phyloP scores from a whole-genome alignment of 2,797 vertebrate species.

The Miichthys miiuy region DNA sequence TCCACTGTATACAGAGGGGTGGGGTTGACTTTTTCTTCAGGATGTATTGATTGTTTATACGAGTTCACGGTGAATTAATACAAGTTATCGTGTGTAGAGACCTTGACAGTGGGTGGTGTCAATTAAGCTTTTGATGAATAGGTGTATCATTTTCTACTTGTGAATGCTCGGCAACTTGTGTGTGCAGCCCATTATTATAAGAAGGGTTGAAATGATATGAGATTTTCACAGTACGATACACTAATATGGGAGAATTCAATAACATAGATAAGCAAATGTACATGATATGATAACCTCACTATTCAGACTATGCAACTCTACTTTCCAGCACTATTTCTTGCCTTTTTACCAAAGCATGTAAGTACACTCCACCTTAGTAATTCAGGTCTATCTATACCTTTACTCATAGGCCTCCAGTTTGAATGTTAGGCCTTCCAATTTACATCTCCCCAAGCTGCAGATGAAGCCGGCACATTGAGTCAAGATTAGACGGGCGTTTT shows the following conservation, averaged over 20 bases:
- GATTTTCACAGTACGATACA: no score
- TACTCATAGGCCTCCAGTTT: not conserved
- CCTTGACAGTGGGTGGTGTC: constrained; percentile 10
- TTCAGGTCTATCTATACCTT: not conserved
- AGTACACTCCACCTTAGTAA: not conserved
- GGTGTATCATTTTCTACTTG: not conserved
- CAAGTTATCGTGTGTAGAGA: constrained; percentile 1
- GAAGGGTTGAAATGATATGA: no score
- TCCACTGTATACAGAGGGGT: constrained; percentile 4
- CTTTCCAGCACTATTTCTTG: no score
- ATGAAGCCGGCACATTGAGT: not conserved
- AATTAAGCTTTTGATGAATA: constrained; percentile 11
- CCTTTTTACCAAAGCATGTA: not conserved
- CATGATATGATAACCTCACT: no score
- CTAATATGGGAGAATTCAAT: no score
- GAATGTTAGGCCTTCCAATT: not conserved
- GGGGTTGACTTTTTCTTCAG: constrained; percentile 57
- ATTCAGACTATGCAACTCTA: no score
- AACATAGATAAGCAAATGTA: no score
- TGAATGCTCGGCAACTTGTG: not conserved
- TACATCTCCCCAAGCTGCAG: constrained; percentile 1
- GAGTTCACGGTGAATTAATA: constrained; percentile 59
- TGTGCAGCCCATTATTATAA: not conserved
- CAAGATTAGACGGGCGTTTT: constrained; percentile 10
- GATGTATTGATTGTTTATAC: constrained; percentile 62